Evolutionary conservation across 2,888 invertebrate species (phyloP), one percentile per base, ranked within the genome.

Genomic region (Creontiades dilutus): DNA sequence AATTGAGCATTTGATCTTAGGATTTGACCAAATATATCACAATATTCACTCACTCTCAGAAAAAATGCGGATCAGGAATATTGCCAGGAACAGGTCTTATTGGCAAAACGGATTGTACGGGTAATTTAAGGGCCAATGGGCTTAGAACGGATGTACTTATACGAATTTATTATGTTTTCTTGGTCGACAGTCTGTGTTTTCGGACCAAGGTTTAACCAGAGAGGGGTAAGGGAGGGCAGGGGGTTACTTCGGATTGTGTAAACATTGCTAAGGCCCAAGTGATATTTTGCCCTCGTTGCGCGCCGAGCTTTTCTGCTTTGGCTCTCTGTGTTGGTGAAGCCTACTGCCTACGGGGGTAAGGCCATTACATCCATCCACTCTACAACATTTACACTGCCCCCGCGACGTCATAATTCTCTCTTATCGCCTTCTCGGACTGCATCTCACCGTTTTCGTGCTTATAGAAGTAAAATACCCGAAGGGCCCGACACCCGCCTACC

Each of bases 281-380:
- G 16, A 78, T 78, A 78, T 78, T 78, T 78, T 19, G 78, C 47
- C 47, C 47, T 78, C 78, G 5, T 37, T n/a, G 78, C 4, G 78
- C 14, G 16, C 46, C 37, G 16, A 46, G 76, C 76, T 78, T 78
- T 78, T 78, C 78, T 19, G 46, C 46, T 19, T 19, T 46, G 14
- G 46, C 78, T 78, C 46, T n/a, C 16, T n/a, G 78, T 78, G 78
- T 47, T 46, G 46, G 78, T 78, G 47, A 68, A 68, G 68, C 68
- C 68, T 68, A 68, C 68, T 19, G 16, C 61, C 61, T 16, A 61
- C 61, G n/a, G 23, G 68, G 23, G 37, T 16, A 23, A 13, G 75
- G 75, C 86, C 75, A 76, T 86, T 47, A 86, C 86, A 86, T 86
- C 86, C 86, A 86, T 86, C 86, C 86, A 52, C 76, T 23, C 86